phyloP scores from a whole-genome alignment of 2,797 vertebrate species.

The Sardinella longiceps region DNA sequence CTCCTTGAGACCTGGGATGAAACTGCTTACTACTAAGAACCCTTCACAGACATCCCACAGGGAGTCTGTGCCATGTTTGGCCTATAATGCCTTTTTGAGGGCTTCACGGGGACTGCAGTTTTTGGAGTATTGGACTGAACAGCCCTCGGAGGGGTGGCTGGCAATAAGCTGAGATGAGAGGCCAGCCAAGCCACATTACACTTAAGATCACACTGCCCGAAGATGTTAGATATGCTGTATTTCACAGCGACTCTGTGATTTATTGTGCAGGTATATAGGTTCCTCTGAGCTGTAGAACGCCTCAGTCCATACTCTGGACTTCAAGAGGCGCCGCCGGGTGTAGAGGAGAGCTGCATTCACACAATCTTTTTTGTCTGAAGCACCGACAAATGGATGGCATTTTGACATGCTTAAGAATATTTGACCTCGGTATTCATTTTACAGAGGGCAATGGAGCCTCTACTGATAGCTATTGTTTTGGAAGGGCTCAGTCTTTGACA shows the following conservation, averaged over 20 bases:
- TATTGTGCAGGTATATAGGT: neutral
- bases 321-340: neutral
- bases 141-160: neutral
- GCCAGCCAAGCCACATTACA: conserved; percentile 12
- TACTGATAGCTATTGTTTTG: neutral
- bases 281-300: neutral
- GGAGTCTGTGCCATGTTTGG: conserved; percentile 28
- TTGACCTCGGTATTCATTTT: conserved; percentile 18
- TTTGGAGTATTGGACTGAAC: neutral
- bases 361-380: neutral
- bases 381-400: neutral
- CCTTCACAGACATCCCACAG: conserved; percentile 42
- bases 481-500: neutral
- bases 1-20: neutral
- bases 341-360: neutral
- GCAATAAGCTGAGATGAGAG: conserved; percentile 59
- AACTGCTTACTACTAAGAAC: neutral
- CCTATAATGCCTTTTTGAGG: neutral
- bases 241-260: neutral
- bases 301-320: neutral
- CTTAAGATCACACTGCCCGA: conserved; percentile 16
- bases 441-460: neutral
- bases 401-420: conserved; percentile 2
- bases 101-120: neutral
- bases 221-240: conserved; percentile 1